Percentiles rank a stretch among this genome's conserved stretches.
phyloP scores from a whole-genome alignment of 2,888 invertebrate genomes.

The Drosophila nr. perissopoda region DNA sequence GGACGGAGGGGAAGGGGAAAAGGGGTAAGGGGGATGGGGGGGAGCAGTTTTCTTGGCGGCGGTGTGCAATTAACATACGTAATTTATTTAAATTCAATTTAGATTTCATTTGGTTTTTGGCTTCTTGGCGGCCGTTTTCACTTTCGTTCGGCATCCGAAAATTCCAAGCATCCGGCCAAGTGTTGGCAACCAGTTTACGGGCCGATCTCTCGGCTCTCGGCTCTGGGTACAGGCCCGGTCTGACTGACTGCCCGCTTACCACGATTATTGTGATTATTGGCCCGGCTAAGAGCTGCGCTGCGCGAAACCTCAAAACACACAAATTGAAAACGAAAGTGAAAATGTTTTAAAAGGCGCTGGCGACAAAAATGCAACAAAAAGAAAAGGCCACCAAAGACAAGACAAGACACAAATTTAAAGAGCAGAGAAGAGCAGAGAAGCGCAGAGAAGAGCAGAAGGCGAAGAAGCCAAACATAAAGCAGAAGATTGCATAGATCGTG shows the following conservation, averaged over 20 bases:
- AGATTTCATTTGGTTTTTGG: conserved; percentile 57
- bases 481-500: conserved; percentile 64
- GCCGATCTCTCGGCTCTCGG: conserved; percentile 37
- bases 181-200: conserved; percentile 55
- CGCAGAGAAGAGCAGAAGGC: conserved; percentile 11
- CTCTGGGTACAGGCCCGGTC: conserved; percentile 39
- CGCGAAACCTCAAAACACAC: conserved; percentile 73
- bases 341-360: conserved; percentile 56
- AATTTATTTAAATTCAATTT: conserved; percentile 81
- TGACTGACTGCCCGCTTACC: conserved; percentile 80
- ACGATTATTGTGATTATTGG: conserved; percentile 80
- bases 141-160: conserved; percentile 78
- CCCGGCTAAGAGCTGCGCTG: conserved; percentile 45
- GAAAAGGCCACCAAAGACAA: conserved; percentile 23
- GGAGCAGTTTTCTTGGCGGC: conserved; percentile 26
- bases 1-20: background rate
- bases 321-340: conserved; percentile 78
- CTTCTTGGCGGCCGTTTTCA: conserved; percentile 74
- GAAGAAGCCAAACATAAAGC: conserved; percentile 39
- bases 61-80: conserved; percentile 74
- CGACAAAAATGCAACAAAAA: conserved; percentile 30
- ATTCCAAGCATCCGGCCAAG: conserved; percentile 66
- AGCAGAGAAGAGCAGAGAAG: conserved; percentile 6
- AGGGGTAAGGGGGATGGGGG: accelerated
- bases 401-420: conserved; percentile 20